These are phyloP conservation scores for Caenorhabditis virilis DNA, from an alignment of 2,888 invertebrate genomes.

Conservation along the genomic window DNA sequence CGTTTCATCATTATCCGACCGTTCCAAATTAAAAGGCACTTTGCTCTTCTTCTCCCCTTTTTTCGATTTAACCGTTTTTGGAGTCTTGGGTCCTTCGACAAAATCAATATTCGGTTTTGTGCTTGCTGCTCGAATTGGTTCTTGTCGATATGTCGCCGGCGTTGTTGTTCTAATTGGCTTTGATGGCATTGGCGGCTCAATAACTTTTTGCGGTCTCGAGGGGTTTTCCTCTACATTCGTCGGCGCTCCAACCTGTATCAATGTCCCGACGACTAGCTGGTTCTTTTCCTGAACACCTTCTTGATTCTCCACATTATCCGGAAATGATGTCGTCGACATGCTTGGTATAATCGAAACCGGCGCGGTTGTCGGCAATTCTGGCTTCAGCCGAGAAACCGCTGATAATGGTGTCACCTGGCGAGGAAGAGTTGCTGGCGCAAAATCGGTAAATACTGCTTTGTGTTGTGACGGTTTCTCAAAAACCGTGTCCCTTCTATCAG, in stretches of 20 bases:
- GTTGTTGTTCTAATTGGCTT: not conserved
- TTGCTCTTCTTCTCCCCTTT: slow-evolving; percentile 5
- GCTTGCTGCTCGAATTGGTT: too few relatives aligned
- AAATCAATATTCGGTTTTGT: slow-evolving; percentile 8
- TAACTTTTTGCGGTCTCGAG: not conserved
- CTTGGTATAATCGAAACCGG: slow-evolving; percentile 35
- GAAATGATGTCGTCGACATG: slow-evolving; percentile 34
- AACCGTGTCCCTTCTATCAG: slow-evolving; percentile 28
- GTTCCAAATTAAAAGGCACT: too few relatives aligned
- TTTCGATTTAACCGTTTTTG: slow-evolving; percentile 22
- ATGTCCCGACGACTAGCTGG: slow-evolving; percentile 21
- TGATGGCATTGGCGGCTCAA: not conserved
- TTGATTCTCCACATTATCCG: slow-evolving; percentile 4
- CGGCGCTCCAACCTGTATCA: slow-evolving; percentile 25
- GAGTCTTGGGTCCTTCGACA: slow-evolving; percentile 23
- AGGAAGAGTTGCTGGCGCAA: slow-evolving; percentile 48
- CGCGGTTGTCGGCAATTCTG: slow-evolving; percentile 27
- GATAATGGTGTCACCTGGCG: slow-evolving; percentile 39
- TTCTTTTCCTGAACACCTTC: not conserved
- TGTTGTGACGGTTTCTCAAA: slow-evolving; percentile 7
- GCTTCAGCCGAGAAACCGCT: slow-evolving; percentile 23
- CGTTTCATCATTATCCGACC: slow-evolving; percentile 28
- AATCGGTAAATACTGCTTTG: slow-evolving; percentile 1
- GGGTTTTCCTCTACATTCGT: slow-evolving; percentile 1
- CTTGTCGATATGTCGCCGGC: not conserved